Base-by-base conservation (phyloP, 2,888 invertebrate genomes). In the Microplitis deprimator region DNA sequence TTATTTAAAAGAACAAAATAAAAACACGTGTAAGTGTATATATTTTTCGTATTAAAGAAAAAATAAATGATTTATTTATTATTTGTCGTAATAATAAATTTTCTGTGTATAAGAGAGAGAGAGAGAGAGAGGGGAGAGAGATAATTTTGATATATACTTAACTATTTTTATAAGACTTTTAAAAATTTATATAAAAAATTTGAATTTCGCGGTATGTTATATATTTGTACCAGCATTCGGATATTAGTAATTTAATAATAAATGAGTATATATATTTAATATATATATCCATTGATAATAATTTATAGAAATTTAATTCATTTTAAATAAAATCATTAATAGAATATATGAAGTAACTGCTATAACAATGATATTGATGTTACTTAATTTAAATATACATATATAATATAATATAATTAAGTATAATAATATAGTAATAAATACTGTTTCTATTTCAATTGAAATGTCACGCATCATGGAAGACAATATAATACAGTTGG, bases 391-490 rank as follows among this genome's bases (percentile, higher is more conserved):
- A 50, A 50, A 16, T 62, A 62, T 62, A 62, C 16, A 62, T 62
- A 62, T 62, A n/a, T 16, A 62, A 62, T 62, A 16, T 16, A 62
- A 62, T 62, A 17, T 62, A 62, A 62, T 62, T 62, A 4, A 62
- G 20, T 62, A 50, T 50, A 50, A 50, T 17, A 62, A 72, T 72
- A n/a, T 39, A 13, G 62, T 61, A 8, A 50, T 50, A 50, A 50
- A 50, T 50, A 13, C 50, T 50, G 50, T 50, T 50, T 50, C 72
- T 61, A 17, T 62, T 72, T 20, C 17, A 72, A 64, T 50, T 62
- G 6, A 7, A 73, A 73, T 13, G 61, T 73, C n/a, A 50, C 41
- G 73, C 64, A 41, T 41, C 73, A 65, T 73, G 73, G 73, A 73
- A 73, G 73, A 73, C 73, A 73, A 73, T 73, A 41, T 62, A 72